Percentiles rank a stretch among this genome's conserved stretches.
Evolutionary conservation across 2,888 invertebrate genomes (phyloP).

Genomic region (Phytoseiulus persimilis): DNA sequence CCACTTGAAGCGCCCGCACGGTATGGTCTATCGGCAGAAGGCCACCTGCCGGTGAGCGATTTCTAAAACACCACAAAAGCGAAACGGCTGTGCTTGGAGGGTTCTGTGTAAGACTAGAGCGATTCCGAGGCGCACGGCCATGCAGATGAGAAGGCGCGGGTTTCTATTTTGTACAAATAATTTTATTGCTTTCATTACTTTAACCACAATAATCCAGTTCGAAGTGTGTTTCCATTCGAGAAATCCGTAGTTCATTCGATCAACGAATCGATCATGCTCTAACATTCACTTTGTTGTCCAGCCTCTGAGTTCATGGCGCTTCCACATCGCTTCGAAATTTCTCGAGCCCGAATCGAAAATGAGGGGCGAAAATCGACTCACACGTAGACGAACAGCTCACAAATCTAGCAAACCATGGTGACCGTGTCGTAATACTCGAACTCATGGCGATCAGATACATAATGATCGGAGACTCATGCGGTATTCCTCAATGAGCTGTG

Average conservation of each 20-base stretch:
- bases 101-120: too few relatives aligned
- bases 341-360: neutral
- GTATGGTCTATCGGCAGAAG: neutral
- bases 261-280: neutral
- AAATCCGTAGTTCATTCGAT: neutral
- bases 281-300: constrained; percentile 5
- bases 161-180: neutral
- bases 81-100: too few relatives aligned
- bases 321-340: neutral
- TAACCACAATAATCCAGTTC: neutral
- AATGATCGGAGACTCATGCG: neutral
- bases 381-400: neutral
- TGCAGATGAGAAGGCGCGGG: neutral
- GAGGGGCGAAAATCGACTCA: neutral
- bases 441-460: neutral
- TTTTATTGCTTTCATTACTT: neutral
- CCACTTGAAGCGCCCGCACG: neutral
- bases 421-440: constrained; percentile 5
- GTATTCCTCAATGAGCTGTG: neutral
- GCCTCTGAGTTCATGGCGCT: neutral
- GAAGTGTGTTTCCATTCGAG: neutral
- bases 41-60: neutral
- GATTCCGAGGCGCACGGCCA: too few relatives aligned
- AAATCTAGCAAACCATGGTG: neutral
- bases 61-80: too few relatives aligned